A percentile compares a stretch with the other conserved stretches of the same genome.
phyloP scores from a whole-genome alignment of 2,888 invertebrate species.

The Mythimna vitellina region DNA sequence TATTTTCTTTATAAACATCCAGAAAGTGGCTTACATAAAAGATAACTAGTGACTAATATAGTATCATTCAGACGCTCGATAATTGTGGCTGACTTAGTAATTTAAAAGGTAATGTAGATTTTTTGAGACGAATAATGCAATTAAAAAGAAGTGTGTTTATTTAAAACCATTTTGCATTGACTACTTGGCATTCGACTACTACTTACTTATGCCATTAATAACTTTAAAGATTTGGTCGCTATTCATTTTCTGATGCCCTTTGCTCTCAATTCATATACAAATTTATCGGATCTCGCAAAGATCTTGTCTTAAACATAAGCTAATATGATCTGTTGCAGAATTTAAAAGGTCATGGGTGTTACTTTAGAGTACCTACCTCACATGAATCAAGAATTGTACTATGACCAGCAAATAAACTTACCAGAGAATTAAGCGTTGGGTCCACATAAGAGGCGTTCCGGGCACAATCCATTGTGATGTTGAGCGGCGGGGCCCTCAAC shows the following conservation, averaged over 20 bases:
- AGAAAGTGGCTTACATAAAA: too few relatives aligned
- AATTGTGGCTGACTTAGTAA: too few relatives aligned
- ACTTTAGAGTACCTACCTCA: too few relatives aligned
- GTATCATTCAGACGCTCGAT: too few relatives aligned
- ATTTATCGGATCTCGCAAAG: neutral
- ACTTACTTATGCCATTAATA: too few relatives aligned
- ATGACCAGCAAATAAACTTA: constrained; percentile 64
- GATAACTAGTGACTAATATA: too few relatives aligned
- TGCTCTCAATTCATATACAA: neutral
- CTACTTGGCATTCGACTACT: neutral
- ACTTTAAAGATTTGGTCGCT: neutral
- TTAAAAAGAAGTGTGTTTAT: too few relatives aligned
- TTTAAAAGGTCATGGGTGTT: neutral
- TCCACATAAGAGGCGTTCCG: constrained; percentile 75
- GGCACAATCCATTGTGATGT: constrained; percentile 74
- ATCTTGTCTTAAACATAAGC: too few relatives aligned
- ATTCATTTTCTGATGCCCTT: neutral
- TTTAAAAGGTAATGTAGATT: too few relatives aligned
- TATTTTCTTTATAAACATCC: too few relatives aligned
- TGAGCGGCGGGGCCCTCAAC: constrained; percentile 86
- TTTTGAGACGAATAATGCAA: too few relatives aligned
- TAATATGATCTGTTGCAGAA: neutral
- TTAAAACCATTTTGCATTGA: neutral
- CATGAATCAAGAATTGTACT: too few relatives aligned
- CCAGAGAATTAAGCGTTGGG: constrained; percentile 77